These are phyloP conservation scores for Sturnira hondurensis DNA, from an alignment of 2,113 vertebrate species.

Conservation along the genomic window DNA sequence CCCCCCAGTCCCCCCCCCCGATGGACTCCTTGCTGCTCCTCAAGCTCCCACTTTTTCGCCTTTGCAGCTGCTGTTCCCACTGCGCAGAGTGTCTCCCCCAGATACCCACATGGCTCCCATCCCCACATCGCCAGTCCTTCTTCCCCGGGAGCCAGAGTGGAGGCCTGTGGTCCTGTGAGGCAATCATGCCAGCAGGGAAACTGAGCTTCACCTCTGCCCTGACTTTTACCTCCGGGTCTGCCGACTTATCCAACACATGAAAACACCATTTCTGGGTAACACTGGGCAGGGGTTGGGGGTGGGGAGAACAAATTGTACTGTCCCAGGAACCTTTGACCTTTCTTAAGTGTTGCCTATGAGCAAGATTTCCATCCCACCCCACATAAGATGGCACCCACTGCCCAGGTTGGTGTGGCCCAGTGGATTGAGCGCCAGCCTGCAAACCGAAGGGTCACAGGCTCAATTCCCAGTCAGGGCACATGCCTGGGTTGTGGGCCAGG, in stretches of 20 bases:
- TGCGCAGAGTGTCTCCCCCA: neutral
- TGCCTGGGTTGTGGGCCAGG: no score
- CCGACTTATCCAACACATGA: fast-evolving
- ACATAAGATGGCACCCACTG: neutral
- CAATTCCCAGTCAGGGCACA: no score
- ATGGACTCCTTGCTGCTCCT: neutral
- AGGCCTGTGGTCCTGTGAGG: fast-evolving
- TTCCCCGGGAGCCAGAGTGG: neutral
- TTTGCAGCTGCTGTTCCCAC: neutral
- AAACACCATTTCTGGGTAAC: neutral
- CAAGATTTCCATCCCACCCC: neutral
- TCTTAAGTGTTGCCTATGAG: neutral
- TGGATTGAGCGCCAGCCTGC: no score
- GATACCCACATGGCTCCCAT: fast-evolving
- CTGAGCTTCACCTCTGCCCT: no score
- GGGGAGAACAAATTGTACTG: neutral
- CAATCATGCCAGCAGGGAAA: neutral
- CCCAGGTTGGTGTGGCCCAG: no score
- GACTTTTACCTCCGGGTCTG: neutral
- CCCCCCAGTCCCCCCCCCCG: neutral
- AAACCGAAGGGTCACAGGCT: no score
- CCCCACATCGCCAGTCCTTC: neutral
- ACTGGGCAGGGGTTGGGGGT: neutral
- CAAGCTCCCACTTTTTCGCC: neutral
- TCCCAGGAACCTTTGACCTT: neutral